Percentiles rank a stretch among this genome's conserved stretches.
Evolutionary conservation across 1,140 invertebrate genomes (phyloP).

Genomic region (Caenorhabditis tropicalis): DNA sequence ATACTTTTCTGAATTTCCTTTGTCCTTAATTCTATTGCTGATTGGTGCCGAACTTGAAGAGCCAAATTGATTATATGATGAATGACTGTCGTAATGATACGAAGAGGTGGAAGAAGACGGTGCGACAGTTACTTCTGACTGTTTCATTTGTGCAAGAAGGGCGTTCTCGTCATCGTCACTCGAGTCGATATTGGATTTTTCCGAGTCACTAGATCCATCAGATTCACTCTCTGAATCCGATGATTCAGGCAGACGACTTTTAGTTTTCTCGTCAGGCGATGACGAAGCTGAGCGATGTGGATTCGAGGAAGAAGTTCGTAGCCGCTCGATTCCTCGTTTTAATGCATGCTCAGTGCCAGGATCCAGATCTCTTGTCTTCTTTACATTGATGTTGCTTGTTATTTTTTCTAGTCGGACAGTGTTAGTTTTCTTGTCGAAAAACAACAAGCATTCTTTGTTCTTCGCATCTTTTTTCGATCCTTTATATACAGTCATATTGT

Average conservation of each 20-base stretch:
- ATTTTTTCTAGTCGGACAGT: slow-evolving; percentile 56
- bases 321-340: slow-evolving; percentile 14
- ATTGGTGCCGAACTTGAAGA: not conserved
- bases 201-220: not conserved
- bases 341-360: not conserved
- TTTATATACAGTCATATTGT: slow-evolving; percentile 56
- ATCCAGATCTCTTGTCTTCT: slow-evolving; percentile 53
- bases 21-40: not conserved
- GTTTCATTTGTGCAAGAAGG: not conserved
- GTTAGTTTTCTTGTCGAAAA: slow-evolving; percentile 55
- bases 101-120: not conserved
- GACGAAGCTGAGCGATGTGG: not conserved
- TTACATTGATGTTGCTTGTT: slow-evolving; percentile 51
- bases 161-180: slow-evolving; percentile 16
- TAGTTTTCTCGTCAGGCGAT: not conserved
- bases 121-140: not conserved
- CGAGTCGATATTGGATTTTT: not conserved
- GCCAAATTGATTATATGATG: not conserved
- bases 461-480: slow-evolving; percentile 54
- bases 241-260: not conserved
- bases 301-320: slow-evolving; percentile 1
- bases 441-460: slow-evolving; percentile 56
- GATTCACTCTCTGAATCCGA: slow-evolving; percentile 11
- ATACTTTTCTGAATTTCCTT: not conserved
- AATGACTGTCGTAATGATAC: not conserved